Evolutionary conservation across 2,113 vertebrate genomes (phyloP), one percentile per base, ranked within the genome.

Genomic region (Pithys albifrons): DNA sequence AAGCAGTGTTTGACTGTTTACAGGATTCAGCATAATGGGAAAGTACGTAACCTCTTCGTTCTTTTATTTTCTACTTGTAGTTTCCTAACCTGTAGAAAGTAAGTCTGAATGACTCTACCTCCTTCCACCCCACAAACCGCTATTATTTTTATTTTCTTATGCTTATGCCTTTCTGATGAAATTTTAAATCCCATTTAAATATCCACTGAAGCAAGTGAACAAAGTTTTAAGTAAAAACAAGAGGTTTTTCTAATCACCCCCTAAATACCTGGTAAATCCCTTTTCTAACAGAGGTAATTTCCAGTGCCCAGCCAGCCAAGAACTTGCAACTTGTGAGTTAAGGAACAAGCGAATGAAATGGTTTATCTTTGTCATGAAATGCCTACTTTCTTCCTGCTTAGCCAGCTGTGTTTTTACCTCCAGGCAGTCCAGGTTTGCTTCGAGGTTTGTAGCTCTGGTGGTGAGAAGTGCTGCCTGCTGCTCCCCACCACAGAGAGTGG

Each of bases 361-460:
- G 18, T 82, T 78, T 74, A 23, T 58, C 7, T 48, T 48, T 67
- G 33, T 19, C 25, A 12, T 55, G 29, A 91, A 65, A 65, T 58
- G 8, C 24, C 37, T 85, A 29, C 24, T 77, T 73, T 76, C 31
- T 70, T 62, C 31, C 43, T 73, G 24, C 51, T 93, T 66, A 64
- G 9, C 19, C 59, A 52, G 33, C 25, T 73, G 41, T 65, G 24
- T 1, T 92, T 80, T 61, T n/a, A 33, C 19, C 3, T 6, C 31
- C 37, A 35, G 0, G 2, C 35, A 57, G 12, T 27, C 35, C 19
- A 24, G n/a, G 17, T 4, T 70, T 45, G 29, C 64, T 80, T 19
- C 77, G 75, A 72, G 37, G 39, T 80, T 62, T 76, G 64, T 41
- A 81, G 62, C 19, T 48, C 0, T 0, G 0, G 49, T 12, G 67